Conservation (phyloP, 2,888 invertebrate species). For the Aspidiotus rigidus region DNA sequence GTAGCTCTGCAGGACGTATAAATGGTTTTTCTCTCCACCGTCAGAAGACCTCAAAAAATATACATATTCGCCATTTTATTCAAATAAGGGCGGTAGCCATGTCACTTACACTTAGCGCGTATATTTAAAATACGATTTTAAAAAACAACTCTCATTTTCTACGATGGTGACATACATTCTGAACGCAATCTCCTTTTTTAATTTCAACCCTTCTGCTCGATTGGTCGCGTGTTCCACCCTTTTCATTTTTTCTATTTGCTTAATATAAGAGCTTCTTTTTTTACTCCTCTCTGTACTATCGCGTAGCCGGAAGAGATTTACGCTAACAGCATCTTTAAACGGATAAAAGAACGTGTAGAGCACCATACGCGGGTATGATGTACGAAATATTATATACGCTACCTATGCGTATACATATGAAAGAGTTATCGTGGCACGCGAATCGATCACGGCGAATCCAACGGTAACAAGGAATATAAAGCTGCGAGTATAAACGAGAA, state of each 20-base stretch:
- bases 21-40: no score
- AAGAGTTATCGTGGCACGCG: constrained; percentile 16
- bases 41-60: no score
- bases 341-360: background rate
- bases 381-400: no score
- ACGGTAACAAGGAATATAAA: background rate
- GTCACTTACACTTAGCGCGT: background rate
- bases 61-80: background rate
- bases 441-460: constrained; percentile 17
- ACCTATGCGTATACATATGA: background rate
- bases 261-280: background rate
- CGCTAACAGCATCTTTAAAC: constrained; percentile 9
- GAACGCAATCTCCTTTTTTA: constrained; percentile 20
- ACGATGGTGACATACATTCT: background rate
- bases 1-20: no score
- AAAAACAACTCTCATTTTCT: constrained; percentile 8
- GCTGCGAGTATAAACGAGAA: constrained; percentile 5
- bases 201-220: constrained; percentile 26
- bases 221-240: constrained; percentile 27
- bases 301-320: constrained; percentile 24
- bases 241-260: constrained; percentile 5
- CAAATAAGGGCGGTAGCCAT: background rate
- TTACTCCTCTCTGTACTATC: constrained; percentile 12
- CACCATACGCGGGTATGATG: no score
- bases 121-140: background rate